These are phyloP conservation scores for Lerista edwardsae DNA, from an alignment of 2,797 vertebrate genomes.

Conservation along the genomic window DNA sequence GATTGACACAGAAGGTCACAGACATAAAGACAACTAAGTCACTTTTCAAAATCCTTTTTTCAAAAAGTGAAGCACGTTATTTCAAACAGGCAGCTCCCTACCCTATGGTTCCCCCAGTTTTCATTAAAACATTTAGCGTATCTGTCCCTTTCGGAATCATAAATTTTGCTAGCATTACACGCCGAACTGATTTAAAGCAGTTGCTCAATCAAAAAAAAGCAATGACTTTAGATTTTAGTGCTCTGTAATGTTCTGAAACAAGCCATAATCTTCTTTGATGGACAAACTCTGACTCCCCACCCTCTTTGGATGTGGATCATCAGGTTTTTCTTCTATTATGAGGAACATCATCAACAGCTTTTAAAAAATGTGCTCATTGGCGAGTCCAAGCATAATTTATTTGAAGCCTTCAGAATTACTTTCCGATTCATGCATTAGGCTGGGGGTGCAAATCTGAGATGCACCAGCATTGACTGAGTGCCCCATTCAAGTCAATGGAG, in stretches of 20 bases:
- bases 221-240: conserved; percentile 59
- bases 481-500: neutral
- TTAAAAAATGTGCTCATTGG: neutral
- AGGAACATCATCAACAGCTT: conserved; percentile 7
- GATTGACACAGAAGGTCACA: conserved; percentile 7
- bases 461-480: neutral
- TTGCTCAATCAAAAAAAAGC: conserved; percentile 56
- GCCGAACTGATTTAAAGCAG: conserved; percentile 56
- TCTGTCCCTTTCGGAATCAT: conserved; percentile 48
- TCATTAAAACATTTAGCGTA: conserved; percentile 59
- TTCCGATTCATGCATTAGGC: conserved; percentile 14
- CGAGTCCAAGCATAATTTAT: neutral
- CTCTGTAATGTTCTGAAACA: conserved; percentile 58
- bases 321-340: conserved; percentile 29
- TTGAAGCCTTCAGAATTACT: conserved; percentile 22
- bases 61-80: conserved; percentile 36
- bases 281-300: conserved; percentile 47
- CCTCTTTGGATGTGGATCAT: neutral
- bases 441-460: conserved; percentile 3
- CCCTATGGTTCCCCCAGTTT: conserved; percentile 35
- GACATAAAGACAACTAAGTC: conserved; percentile 34
- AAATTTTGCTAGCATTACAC: conserved; percentile 60
- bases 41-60: conserved; percentile 35
- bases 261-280: conserved; percentile 43
- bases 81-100: conserved; percentile 30